Percentiles rank a stretch among this genome's conserved stretches.
These are phyloP conservation scores for Thunnus thynnus DNA, from an alignment of 2,113 vertebrate species.

Conservation along the genomic window DNA sequence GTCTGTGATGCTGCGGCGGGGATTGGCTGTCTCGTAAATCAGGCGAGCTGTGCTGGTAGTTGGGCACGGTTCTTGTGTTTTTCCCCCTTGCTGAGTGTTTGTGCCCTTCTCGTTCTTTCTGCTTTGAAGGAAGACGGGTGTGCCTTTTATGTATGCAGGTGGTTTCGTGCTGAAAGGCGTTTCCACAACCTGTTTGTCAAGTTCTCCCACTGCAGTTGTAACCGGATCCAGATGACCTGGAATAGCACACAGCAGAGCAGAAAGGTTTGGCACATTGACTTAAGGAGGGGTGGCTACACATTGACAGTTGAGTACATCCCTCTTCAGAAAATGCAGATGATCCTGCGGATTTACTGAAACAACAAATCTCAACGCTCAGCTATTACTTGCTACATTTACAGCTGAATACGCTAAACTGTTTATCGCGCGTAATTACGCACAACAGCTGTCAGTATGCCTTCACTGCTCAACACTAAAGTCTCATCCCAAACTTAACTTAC, in stretches of 20 bases:
- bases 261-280: conserved; percentile 5
- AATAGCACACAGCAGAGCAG: conserved; percentile 43
- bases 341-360: not conserved
- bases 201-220: conserved; percentile 51
- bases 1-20: conserved; percentile 21
- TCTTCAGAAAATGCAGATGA: not conserved
- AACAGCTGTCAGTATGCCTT: not conserved
- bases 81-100: not conserved
- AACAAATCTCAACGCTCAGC: not conserved
- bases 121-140: not conserved
- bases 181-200: conserved; percentile 75
- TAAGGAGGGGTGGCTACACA: conserved; percentile 41
- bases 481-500: not conserved
- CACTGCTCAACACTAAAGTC: too few species aligned
- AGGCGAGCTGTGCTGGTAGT: conserved; percentile 3
- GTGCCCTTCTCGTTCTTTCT: conserved; percentile 19
- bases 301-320: conserved; percentile 21
- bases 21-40: conserved; percentile 52
- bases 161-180: conserved; percentile 64
- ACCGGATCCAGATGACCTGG: conserved; percentile 69
- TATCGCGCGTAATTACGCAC: conserved; percentile 24
- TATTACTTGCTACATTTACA: not conserved
- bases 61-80: conserved; percentile 13
- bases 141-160: conserved; percentile 18
- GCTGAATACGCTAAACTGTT: not conserved